Conservation (phyloP, 2,797 vertebrate species). For the Crax fasciolata region DNA sequence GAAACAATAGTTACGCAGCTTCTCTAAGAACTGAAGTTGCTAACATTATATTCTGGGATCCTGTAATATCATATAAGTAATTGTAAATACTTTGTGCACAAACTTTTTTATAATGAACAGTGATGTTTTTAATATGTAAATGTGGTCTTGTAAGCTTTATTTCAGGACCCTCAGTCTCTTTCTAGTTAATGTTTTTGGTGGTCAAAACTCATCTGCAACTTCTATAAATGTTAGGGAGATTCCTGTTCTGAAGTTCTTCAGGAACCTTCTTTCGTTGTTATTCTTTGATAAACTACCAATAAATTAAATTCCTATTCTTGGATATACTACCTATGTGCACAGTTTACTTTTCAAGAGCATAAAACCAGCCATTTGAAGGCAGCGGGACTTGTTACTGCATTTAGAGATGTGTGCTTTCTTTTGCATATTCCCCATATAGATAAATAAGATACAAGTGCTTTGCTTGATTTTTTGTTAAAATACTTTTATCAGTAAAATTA, state of each 20-base stretch:
- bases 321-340: not conserved
- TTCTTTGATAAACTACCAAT: constrained; percentile 10
- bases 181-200: not conserved
- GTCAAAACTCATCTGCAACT: not conserved
- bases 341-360: constrained; percentile 14
- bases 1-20: not conserved
- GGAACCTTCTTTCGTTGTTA: not conserved
- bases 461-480: not conserved
- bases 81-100: not conserved
- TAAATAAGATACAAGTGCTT: not conserved
- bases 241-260: constrained; percentile 1
- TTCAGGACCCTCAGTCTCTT: not conserved
- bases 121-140: not conserved
- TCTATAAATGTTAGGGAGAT: not conserved
- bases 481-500: constrained; percentile 6
- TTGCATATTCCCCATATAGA: not conserved
- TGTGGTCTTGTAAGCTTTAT: not conserved
- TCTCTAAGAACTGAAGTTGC: not conserved
- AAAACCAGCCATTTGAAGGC: not conserved
- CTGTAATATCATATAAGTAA: not conserved
- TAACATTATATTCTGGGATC: fast-evolving
- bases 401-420: constrained; percentile 9
- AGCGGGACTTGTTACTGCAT: not conserved
- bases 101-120: not conserved
- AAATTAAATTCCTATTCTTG: not conserved